A percentile compares a stretch with the other conserved stretches of the same genome.
These are phyloP conservation scores for Halocynthia roretzi DNA, from an alignment of 23 tunicate species.

Conservation along the genomic window DNA sequence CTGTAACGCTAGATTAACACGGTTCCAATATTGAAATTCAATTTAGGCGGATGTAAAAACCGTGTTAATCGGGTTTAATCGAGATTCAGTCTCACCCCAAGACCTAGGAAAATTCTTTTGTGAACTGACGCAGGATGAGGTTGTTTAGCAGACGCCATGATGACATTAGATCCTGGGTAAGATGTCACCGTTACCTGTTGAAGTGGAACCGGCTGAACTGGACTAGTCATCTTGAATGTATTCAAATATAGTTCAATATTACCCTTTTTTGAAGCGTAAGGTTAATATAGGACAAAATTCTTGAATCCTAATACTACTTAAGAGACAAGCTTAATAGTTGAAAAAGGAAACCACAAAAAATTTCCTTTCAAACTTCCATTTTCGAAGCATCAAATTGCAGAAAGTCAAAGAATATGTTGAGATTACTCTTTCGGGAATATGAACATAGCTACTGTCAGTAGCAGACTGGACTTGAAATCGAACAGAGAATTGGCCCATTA, in stretches of 20 bases:
- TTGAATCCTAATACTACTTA: too few species aligned
- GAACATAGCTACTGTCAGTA: too few species aligned
- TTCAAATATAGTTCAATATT: neutral
- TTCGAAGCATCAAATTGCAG: too few species aligned
- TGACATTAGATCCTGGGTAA: neutral
- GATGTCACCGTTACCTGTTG: neutral
- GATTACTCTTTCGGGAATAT: too few species aligned
- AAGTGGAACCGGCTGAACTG: neutral
- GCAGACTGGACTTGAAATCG: too few species aligned
- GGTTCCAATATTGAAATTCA: too few species aligned
- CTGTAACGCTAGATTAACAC: too few species aligned
- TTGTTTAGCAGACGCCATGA: neutral
- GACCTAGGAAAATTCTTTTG: neutral
- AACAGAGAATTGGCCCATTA: too few species aligned
- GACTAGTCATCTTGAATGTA: neutral
- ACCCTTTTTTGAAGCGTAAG: neutral
- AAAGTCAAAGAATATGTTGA: too few species aligned
- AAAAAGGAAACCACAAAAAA: too few species aligned
- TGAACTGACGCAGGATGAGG: neutral
- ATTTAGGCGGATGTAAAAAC: neutral
- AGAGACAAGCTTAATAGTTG: too few species aligned
- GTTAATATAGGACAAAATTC: neutral
- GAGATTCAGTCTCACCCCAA: neutral
- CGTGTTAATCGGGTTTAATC: neutral
- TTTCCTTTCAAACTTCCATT: too few species aligned